Conservation (phyloP, 2,113 vertebrate genomes). For the Microtus montanus region DNA sequence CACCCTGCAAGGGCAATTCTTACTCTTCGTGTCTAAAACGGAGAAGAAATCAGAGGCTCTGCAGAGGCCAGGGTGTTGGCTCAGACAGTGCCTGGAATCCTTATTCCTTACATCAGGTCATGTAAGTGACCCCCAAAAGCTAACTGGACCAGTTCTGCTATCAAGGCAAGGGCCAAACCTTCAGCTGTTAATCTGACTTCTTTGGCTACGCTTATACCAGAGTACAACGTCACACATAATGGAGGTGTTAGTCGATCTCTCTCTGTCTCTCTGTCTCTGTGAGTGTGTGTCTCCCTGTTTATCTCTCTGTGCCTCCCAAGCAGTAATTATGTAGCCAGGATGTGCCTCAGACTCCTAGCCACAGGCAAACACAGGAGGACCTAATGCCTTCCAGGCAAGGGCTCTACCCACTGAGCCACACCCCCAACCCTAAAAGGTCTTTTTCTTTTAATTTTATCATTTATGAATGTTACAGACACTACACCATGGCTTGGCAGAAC, state of each 20-base stretch:
- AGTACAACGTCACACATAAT: background rate
- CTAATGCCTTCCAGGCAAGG: background rate
- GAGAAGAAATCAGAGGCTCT: background rate
- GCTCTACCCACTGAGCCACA: background rate
- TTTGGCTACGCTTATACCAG: background rate
- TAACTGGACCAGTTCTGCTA: background rate
- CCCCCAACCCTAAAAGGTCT: background rate
- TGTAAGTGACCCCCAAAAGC: background rate
- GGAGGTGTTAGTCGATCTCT: too few relatives aligned
- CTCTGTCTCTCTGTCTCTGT: background rate
- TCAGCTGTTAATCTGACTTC: background rate
- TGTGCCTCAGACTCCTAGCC: background rate
- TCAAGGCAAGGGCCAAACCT: background rate
- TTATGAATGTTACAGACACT: background rate
- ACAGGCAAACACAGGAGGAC: background rate
- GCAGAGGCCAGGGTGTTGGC: background rate
- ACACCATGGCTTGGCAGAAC: background rate
- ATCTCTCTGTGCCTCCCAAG: background rate
- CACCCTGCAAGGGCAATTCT: background rate
- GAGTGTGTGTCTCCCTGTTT: background rate
- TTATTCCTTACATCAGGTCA: background rate
- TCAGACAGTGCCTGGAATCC: background rate
- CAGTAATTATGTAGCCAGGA: background rate
- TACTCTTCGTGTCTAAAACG: background rate
- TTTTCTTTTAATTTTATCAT: background rate